These are phyloP conservation scores for Haliaeetus leucogaster DNA, from an alignment of 2,113 vertebrate species.

Conservation along the genomic window DNA sequence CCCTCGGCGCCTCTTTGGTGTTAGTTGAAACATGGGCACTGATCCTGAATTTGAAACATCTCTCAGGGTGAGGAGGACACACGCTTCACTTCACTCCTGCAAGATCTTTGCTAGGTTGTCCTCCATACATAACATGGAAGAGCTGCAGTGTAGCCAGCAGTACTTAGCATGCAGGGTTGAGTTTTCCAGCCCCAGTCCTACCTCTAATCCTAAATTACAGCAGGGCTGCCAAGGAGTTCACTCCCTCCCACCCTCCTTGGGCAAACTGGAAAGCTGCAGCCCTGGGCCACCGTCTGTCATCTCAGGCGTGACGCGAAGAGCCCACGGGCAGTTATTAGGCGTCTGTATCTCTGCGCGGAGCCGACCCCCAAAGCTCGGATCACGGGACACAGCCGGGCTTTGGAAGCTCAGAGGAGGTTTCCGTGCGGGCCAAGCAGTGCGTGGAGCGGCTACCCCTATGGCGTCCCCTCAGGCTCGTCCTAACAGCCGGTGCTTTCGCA, in stretches of 20 bases:
- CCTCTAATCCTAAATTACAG: neutral
- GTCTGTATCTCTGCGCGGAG: neutral
- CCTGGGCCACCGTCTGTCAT: neutral
- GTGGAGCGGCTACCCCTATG: fast-evolving
- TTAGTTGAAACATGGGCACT: neutral
- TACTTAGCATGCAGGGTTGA: neutral
- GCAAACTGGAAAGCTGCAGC: neutral
- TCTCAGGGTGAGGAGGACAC: neutral
- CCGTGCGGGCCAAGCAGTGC: fast-evolving
- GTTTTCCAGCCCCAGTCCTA: neutral
- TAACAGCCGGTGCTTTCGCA: fast-evolving
- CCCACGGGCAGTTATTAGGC: neutral
- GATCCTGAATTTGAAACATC: neutral
- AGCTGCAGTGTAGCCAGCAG: neutral
- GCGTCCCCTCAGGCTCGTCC: neutral
- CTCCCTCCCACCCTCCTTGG: fast-evolving
- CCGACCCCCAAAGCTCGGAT: neutral
- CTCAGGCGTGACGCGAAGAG: neutral
- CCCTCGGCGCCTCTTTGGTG: neutral
- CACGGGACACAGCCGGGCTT: neutral
- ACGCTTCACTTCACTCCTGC: neutral
- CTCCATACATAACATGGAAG: fast-evolving
- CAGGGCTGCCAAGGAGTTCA: neutral
- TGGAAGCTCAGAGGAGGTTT: neutral
- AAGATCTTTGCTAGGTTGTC: neutral